These are phyloP conservation scores for Apantesis nais DNA, from an alignment of 2,888 invertebrate species.

Conservation along the genomic window DNA sequence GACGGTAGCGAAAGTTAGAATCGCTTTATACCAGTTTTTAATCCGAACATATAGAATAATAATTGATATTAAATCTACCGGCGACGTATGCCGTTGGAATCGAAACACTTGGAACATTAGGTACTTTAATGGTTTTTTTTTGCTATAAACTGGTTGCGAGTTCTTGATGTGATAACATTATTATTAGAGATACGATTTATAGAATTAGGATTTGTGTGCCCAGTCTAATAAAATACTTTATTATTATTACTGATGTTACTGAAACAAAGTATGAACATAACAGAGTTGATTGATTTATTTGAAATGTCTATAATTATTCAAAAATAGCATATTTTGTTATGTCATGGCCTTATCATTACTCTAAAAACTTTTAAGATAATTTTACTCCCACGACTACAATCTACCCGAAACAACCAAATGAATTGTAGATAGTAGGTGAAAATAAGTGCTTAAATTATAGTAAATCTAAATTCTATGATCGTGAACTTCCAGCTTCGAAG, in stretches of 20 bases:
- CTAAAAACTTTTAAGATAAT: too few species aligned
- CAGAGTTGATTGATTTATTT: not conserved
- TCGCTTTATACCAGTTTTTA: slow-evolving; percentile 69
- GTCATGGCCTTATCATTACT: too few species aligned
- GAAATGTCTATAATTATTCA: not conserved
- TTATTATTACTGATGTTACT: not conserved
- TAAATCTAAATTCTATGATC: too few species aligned
- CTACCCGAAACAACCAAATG: too few species aligned
- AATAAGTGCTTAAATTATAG: too few species aligned
- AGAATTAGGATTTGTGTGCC: not conserved
- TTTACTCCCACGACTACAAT: too few species aligned
- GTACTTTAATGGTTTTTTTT: slow-evolving; percentile 29
- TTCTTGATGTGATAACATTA: slow-evolving; percentile 31
- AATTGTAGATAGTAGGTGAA: too few species aligned
- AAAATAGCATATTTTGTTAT: not conserved
- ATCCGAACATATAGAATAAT: slow-evolving; percentile 48
- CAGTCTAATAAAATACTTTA: not conserved
- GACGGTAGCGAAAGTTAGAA: slow-evolving; percentile 81
- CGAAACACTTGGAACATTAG: slow-evolving; percentile 37
- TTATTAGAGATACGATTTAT: slow-evolving; percentile 17
- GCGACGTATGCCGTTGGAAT: slow-evolving; percentile 40
- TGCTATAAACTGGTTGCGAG: slow-evolving; percentile 28
- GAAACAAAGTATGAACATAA: not conserved
- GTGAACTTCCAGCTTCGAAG: too few species aligned
- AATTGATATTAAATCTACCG: slow-evolving; percentile 47